These are phyloP conservation scores for Struthio camelus DNA, from an alignment of 2,113 vertebrate genomes.

Conservation along the genomic window DNA sequence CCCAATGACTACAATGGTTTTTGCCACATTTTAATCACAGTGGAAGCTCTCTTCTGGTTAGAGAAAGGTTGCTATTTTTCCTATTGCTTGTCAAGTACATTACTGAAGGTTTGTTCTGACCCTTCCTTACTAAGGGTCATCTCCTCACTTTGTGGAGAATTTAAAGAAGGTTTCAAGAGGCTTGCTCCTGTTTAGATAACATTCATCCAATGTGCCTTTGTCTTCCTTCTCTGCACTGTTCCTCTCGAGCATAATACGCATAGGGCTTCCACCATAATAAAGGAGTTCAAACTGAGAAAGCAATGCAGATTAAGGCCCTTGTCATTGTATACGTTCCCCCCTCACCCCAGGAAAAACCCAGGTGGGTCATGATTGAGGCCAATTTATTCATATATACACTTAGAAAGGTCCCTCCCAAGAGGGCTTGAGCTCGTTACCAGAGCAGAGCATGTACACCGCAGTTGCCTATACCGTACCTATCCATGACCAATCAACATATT, in stretches of 20 bases:
- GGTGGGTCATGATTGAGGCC: background rate
- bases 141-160: background rate
- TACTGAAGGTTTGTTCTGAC: background rate
- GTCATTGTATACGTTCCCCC: background rate
- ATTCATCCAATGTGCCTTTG: background rate
- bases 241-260: background rate
- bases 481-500: background rate
- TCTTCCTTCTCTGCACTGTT: background rate
- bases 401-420: constrained; percentile 53
- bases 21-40: background rate
- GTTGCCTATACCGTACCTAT: constrained; percentile 37
- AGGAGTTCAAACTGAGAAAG: background rate
- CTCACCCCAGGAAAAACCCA: background rate
- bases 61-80: background rate
- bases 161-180: constrained; percentile 1
- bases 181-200: background rate
- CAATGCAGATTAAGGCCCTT: background rate
- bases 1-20: background rate
- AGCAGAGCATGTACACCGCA: background rate
- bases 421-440: constrained; percentile 15
- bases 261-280: background rate
- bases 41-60: background rate
- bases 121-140: background rate
- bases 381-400: constrained; percentile 34
- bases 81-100: background rate